Evolutionary conservation across 2,797 vertebrate genomes (phyloP), one percentile per base, ranked within the genome.

Genomic region (Gadopsis marmoratus): DNA sequence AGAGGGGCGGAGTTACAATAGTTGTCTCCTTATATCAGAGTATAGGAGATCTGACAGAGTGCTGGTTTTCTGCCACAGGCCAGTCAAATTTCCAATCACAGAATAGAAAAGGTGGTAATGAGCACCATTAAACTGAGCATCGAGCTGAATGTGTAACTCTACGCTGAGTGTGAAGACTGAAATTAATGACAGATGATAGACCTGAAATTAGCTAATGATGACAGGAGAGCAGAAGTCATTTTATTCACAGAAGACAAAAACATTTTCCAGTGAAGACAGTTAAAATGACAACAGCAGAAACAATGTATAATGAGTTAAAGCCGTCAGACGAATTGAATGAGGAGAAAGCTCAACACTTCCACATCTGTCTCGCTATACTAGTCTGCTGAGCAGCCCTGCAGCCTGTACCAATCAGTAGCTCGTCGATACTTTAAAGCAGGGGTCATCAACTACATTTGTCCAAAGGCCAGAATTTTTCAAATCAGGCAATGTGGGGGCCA

Each of bases 71-170:
- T 66, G 54, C 39, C 37, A 55, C 54, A 48, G 7, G 17, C 50
- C 58, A 5, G 19, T 45, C 70, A 53, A 13, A 72, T 43, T 47
- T 29, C 39, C 35, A 50, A 47, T 78, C 50, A 54, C n/a, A 71
- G 39, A 53, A 55, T 1, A 65, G 67, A 78, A 72, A 33, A 62
- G 21, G 21, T n/a, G 31, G 35, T 74, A 81, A 81, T 83, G 71
- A 81, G 73, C 14, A 7, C 39, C 7, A 21, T 74, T 66, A 47
- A 37, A 68, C 21, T 26, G 62, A 47, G 58, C n/a, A 33, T 4
- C 41, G 4, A 68, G n/a, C 5, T 48, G 19, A 2, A 73, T n/a
- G 53, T 55, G 7, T 0, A n/a, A 48, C 29, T 47, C 31, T 41
- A 50, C 51, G 17, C 26, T 0, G 39, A 17, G 48, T 53, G 43